Percentiles rank a stretch among this genome's conserved stretches.
phyloP scores from a whole-genome alignment of 1,140 invertebrate genomes.

The silkworm (Bombyx mori) region DNA sequence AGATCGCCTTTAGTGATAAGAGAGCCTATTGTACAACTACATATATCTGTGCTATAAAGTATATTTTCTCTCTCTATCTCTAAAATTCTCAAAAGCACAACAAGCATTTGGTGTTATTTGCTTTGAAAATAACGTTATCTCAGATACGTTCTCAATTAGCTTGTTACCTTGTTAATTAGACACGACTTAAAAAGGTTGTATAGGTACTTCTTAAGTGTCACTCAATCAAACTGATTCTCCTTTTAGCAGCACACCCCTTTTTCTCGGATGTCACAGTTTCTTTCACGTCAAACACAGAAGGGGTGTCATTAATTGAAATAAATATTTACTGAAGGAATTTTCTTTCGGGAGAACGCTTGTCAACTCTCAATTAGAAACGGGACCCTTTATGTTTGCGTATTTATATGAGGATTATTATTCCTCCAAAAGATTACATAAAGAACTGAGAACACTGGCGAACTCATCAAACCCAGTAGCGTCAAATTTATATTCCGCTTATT shows the following conservation, averaged over 20 bases:
- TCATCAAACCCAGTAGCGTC: no score
- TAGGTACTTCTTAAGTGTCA: constrained; percentile 26
- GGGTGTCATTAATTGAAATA: constrained; percentile 58
- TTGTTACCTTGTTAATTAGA: constrained; percentile 49
- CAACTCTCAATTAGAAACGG: constrained; percentile 38
- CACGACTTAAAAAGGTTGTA: constrained; percentile 46
- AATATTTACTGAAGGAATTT: constrained; percentile 64
- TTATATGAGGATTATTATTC: no score
- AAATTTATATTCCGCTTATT: no score
- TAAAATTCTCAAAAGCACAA: no score
- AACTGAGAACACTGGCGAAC: no score
- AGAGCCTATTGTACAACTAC: no score
- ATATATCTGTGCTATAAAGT: no score
- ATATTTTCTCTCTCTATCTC: no score
- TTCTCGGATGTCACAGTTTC: constrained; percentile 53
- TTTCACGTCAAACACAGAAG: constrained; percentile 55
- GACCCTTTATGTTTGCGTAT: constrained; percentile 12
- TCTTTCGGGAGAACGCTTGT: constrained; percentile 43
- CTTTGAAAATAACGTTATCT: not conserved
- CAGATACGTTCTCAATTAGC: constrained; percentile 34
- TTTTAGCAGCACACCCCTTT: constrained; percentile 56
- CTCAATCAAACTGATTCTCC: constrained; percentile 45
- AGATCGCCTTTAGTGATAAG: no score
- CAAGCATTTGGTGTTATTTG: not conserved
- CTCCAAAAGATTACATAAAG: no score